phyloP scores from a whole-genome alignment of 2,888 invertebrate species.

The Sericinus montela region DNA sequence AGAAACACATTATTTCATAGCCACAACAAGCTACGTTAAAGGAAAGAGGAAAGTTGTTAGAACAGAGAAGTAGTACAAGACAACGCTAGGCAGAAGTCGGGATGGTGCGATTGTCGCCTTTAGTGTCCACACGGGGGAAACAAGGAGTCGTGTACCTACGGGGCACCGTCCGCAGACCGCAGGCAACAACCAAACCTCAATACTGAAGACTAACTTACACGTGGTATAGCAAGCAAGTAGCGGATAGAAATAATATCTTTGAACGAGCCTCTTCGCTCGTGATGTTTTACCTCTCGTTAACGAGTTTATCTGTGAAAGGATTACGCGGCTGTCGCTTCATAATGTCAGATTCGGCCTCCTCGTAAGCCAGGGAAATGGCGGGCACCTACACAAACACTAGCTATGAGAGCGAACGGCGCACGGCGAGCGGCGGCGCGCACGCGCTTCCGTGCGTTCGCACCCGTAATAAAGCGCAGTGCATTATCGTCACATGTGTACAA shows the following conservation, averaged over 20 bases:
- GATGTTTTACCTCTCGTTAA: constrained; percentile 95
- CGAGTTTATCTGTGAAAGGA: constrained; percentile 98
- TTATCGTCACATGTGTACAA: constrained; percentile 64
- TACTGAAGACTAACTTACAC: constrained; percentile 67
- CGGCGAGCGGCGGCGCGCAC: constrained; percentile 28
- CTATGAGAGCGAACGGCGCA: constrained; percentile 64
- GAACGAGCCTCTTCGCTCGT: constrained; percentile 60
- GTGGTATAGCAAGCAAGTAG: constrained; percentile 75
- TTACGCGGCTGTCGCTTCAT: constrained; percentile 99
- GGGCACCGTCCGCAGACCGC: constrained; percentile 58
- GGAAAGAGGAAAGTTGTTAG: constrained; percentile 57
- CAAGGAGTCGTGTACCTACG: constrained; percentile 46
- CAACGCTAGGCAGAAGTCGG: constrained; percentile 71
- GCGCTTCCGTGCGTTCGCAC: constrained; percentile 31
- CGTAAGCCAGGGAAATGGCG: constrained; percentile 98
- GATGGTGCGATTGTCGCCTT: constrained; percentile 74
- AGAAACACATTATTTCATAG: constrained; percentile 62
- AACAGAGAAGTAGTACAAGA: constrained; percentile 58
- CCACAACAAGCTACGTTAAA: constrained; percentile 66
- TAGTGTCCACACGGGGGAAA: constrained; percentile 48
- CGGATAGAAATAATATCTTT: constrained; percentile 71
- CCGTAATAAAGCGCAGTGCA: constrained; percentile 57
- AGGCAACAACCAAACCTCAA: constrained; percentile 73
- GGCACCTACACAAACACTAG: constrained; percentile 89
- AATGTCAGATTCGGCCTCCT: constrained; percentile 98